phyloP scores from a whole-genome alignment of 2,113 vertebrate species.

The Psilopsiagon aurifrons region DNA sequence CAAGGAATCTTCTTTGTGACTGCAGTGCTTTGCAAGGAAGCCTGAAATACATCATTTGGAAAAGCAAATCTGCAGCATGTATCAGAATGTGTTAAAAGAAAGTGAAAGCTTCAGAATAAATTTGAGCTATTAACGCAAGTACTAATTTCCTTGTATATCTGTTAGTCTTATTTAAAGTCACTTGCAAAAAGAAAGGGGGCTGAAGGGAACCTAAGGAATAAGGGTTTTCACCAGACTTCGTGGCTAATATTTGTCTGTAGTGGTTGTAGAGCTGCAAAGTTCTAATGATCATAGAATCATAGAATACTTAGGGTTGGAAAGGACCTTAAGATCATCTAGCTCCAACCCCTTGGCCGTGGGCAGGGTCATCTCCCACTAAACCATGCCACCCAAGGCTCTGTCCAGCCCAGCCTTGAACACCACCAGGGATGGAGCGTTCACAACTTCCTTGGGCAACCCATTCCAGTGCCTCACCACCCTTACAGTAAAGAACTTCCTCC shows the following conservation, averaged over 20 bases:
- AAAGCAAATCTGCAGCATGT: background rate
- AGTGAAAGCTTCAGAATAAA: background rate
- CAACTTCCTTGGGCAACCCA: too few relatives aligned
- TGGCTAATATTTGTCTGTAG: background rate
- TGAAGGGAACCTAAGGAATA: rapidly evolving
- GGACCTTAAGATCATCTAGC: background rate
- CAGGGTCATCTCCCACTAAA: background rate
- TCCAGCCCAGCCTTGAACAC: background rate
- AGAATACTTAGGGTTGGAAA: background rate
- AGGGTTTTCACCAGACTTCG: background rate
- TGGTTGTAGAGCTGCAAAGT: background rate
- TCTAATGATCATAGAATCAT: background rate
- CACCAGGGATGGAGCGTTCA: too few relatives aligned
- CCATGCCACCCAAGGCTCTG: background rate
- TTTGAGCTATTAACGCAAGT: background rate
- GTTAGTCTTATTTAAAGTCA: background rate
- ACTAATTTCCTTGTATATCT: background rate
- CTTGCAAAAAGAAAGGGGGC: background rate
- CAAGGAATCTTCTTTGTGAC: background rate
- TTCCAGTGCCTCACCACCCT: too few relatives aligned
- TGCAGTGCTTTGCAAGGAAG: background rate
- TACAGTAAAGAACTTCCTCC: too few relatives aligned
- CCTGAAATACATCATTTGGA: background rate
- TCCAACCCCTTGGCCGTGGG: too few relatives aligned
- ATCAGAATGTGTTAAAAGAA: background rate